Evolutionary conservation across 2,113 vertebrate genomes (phyloP), one percentile per base, ranked within the genome.

Genomic region (Cepphus grylle): DNA sequence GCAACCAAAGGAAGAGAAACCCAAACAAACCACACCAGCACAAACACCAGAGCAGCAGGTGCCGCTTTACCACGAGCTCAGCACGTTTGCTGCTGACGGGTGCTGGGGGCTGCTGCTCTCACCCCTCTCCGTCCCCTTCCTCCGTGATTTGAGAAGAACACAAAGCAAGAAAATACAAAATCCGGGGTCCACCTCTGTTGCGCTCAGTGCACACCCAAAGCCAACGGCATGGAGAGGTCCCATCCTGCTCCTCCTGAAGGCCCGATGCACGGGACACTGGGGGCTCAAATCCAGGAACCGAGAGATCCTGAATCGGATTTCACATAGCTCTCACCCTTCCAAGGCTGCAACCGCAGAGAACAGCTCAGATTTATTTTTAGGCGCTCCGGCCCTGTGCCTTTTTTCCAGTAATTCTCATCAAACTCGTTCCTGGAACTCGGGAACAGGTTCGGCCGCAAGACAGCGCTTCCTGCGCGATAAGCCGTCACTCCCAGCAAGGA

Each of bases 331-430:
- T 92, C 1, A 6, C 61, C n/a, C 67, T 70, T 96, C 73, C 70
- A 93, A 86, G 49, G 73, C 69, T 74, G 52, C 59, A 40, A 61
- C 43, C 32, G 40, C 70, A 86, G 81, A 93, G 47, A 70, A 69
- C 88, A 95, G 70, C 76, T 90, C 80, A 58, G 55, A 49, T 55
- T 91, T 97, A 96, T 96, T 97, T 97, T 97, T 97, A 97, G 96
- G 80, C 0, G 0, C 84, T 66, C 63, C 50, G 36, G 29, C 66
- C 78, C 77, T 53, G 47, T 76, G 73, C 73, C 56, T 69, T 90
- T 94, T 76, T 74, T 66, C 85, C 88, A 76, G 74, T 95, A 93
- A 93, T 94, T 89, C 78, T 85, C 80, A 87, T 83, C 93, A 86
- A 88, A 95, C 67, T 62, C 13, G 4, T 96, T 97, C 96, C 86